Percentiles rank a stretch among this genome's conserved stretches.
phyloP scores from a whole-genome alignment of 35 echinoderm and acorn worm genomes.

The Holothuria glaberrima region DNA sequence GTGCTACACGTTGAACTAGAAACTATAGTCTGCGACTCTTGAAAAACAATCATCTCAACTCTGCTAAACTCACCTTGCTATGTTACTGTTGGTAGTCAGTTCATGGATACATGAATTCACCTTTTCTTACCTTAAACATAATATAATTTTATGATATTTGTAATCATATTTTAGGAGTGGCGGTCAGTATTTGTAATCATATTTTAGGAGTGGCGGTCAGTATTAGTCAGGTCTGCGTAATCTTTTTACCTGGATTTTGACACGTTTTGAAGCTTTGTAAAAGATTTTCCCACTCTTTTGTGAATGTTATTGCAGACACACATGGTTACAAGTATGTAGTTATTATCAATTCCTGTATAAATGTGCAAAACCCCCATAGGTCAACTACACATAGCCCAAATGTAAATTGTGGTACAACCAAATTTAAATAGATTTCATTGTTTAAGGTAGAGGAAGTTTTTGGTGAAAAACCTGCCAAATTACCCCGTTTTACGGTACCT shows the following conservation, averaged over 20 bases:
- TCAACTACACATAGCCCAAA: neutral
- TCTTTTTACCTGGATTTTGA: conserved; percentile 29
- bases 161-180: neutral
- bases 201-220: neutral
- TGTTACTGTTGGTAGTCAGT: conserved; percentile 36
- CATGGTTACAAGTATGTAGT: conserved; percentile 32
- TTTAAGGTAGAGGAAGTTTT: neutral
- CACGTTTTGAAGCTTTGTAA: conserved; percentile 9
- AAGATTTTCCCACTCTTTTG: conserved; percentile 32
- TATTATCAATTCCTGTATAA: conserved; percentile 28
- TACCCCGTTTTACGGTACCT: no score
- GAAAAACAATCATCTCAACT: conserved; percentile 38
- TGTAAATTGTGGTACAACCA: neutral
- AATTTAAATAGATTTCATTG: neutral
- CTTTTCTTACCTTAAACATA: conserved; percentile 7
- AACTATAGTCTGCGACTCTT: neutral
- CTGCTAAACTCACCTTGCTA: conserved; percentile 45
- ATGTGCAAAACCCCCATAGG: neutral
- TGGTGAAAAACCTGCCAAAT: no score
- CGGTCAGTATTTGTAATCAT: neutral
- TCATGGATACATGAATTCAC: conserved; percentile 29
- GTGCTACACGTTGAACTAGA: conserved; percentile 30
- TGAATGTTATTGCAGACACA: conserved; percentile 27
- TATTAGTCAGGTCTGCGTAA: conserved; percentile 30
- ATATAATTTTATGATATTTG: neutral